Evolutionary conservation across 2,888 invertebrate species (phyloP).

Genomic region (Dexiosoma caninum): DNA sequence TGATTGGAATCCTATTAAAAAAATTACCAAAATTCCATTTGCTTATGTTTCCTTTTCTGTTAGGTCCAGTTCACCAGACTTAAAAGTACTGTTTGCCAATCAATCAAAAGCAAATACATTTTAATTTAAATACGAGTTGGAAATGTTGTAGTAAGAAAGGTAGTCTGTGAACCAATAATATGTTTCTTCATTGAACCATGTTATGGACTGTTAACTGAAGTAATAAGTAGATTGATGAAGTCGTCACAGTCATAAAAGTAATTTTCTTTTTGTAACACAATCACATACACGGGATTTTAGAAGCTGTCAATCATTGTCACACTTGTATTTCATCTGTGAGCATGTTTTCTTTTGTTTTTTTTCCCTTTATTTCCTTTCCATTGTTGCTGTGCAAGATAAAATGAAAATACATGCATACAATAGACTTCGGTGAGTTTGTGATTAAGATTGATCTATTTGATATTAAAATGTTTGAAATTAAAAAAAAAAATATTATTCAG

Average conservation of each 20-base stretch:
- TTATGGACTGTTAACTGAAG: constrained; percentile 9
- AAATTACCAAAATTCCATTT: no score
- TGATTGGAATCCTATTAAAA: no score
- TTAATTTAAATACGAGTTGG: not conserved
- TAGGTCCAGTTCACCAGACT: not conserved
- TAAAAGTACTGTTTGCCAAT: constrained; percentile 33
- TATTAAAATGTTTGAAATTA: not conserved
- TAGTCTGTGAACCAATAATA: constrained; percentile 30
- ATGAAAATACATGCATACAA: no score
- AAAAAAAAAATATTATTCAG: no score
- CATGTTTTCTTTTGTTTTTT: no score
- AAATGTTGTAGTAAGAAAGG: constrained; percentile 8
- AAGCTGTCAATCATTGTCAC: constrained; percentile 60
- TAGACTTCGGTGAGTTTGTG: not conserved
- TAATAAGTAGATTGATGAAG: constrained; percentile 35
- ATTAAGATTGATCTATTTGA: constrained; percentile 14
- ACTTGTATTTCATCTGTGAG: not conserved
- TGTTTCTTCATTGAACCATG: not conserved
- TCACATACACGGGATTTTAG: constrained; percentile 48
- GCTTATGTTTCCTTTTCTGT: not conserved
- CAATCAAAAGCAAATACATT: constrained; percentile 46
- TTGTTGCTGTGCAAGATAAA: not conserved
- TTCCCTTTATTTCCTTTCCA: not conserved
- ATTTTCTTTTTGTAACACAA: constrained; percentile 52
- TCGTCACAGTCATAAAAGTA: constrained; percentile 42